Conservation (phyloP, 64 coral and sea anemone genomes). For the Hydrozoanthus tunicans region DNA sequence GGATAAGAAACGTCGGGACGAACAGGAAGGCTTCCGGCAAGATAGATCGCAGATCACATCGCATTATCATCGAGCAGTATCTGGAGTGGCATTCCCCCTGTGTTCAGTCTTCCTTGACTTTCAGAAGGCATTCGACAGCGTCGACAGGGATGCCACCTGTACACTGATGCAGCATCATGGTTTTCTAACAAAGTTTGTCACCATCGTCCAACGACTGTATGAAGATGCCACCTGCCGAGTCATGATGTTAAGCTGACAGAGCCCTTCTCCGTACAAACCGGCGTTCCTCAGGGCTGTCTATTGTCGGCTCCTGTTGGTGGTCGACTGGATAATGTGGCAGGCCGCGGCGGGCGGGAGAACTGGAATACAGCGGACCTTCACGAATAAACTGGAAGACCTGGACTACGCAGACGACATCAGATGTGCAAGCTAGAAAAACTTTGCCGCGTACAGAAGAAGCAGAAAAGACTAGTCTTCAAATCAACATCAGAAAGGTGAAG, state of each 20-base stretch:
- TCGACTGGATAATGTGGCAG: background rate
- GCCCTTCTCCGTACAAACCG: too few relatives aligned
- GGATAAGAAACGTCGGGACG: too few relatives aligned
- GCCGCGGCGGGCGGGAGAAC: background rate
- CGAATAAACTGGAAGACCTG: background rate
- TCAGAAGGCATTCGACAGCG: too few relatives aligned
- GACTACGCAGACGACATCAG: background rate
- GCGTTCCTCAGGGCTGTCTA: too few relatives aligned
- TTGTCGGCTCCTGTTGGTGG: background rate
- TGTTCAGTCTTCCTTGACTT: background rate
- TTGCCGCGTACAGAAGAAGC: background rate
- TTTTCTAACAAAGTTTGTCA: background rate
- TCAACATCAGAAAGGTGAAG: background rate
- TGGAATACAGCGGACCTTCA: too few relatives aligned
- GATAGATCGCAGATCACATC: too few relatives aligned
- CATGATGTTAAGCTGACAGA: background rate
- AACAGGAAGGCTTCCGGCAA: too few relatives aligned
- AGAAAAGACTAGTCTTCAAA: conserved; percentile 11
- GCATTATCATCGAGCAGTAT: background rate
- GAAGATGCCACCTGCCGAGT: background rate
- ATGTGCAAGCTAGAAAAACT: background rate
- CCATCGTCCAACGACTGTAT: background rate
- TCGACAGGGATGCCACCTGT: background rate
- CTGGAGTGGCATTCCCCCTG: background rate
- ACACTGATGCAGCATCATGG: background rate